phyloP scores from a whole-genome alignment of 2,888 invertebrate species.

The Tetramorium bicarinatum region DNA sequence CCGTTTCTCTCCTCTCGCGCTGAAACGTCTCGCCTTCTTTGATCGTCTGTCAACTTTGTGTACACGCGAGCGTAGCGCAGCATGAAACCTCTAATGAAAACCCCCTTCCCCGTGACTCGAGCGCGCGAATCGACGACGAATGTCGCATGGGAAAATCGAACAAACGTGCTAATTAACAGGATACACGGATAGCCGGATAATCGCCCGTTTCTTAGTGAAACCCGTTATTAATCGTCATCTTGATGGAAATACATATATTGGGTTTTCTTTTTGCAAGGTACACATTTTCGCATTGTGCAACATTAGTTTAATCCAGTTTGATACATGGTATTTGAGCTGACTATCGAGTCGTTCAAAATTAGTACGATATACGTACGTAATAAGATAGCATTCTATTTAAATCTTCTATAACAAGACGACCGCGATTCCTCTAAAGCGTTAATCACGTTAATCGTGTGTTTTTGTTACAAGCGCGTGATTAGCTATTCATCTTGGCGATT shows the following conservation, averaged over 20 bases:
- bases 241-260: not conserved
- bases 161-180: conserved; percentile 43
- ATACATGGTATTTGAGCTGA: not conserved
- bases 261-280: not conserved
- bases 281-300: not conserved
- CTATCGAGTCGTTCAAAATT: not conserved
- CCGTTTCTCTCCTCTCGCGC: conserved; percentile 68
- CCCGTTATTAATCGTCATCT: not conserved
- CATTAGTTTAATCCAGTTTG: not conserved
- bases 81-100: conserved; percentile 33
- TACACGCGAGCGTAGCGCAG: conserved; percentile 4
- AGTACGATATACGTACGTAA: not conserved
- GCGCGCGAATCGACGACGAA: conserved; percentile 12
- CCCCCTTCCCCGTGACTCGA: not conserved
- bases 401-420: not conserved
- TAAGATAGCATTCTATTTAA: not conserved
- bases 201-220: not conserved
- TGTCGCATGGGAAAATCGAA: conserved; percentile 26
- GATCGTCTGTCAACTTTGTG: conserved; percentile 54
- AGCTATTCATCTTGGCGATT: conserved; percentile 18
- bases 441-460: not conserved
- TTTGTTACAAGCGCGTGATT: not conserved
- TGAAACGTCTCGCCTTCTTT: conserved; percentile 56
- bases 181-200: not conserved
- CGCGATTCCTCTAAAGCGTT: not conserved